Base-by-base conservation (phyloP, 2,797 vertebrate genomes). In the Nannoperca australis region DNA sequence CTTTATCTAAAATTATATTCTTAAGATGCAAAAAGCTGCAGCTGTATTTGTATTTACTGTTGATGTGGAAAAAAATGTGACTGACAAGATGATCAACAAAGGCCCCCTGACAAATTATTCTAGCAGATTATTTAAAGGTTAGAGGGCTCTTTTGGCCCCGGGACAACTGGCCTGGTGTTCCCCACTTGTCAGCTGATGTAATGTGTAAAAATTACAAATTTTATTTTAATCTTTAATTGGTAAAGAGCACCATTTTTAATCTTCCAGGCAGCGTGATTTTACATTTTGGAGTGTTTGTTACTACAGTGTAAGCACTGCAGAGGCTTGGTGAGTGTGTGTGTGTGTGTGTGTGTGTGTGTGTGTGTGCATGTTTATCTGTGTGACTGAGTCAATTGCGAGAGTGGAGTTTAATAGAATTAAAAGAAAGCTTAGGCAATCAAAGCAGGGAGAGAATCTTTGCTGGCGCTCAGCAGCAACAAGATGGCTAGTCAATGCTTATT, bases 401-500 rank as follows among this genome's bases (percentile, higher is more conserved):
- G 82, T 42, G 0, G 17, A 72, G 72, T 84, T 85, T 85, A 90
- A 87, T 68, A 63, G 72, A 86, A 87, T 42, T 56, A 72, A 79
- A 81, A 73, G 79, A 74, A 78, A 70, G 85, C 84, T 88, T 68
- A 59, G 59, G 73, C 70, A 81, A 87, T 93, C 84, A 88, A 85
- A 91, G 85, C 80, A 22, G 49, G 55, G 62, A 34, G 72, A 50
- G 78, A 70, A 79, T 86, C 85, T 88, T 84, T 54, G 65, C 87
- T 78, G 85, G 84, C 87, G 58, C 79, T 80, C 78, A 22, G 79
- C 69, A 67, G 82, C 85, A 86, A 84, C 81, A 68, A 85, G 81
- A 89, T 78, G 88, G 79, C 82, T 85, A 87, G 81, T 92, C 90
- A 71, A 86, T 90, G 88, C 87, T 91, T 86, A 93, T 92, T 93